These are phyloP conservation scores for Euclidia mi DNA, from an alignment of 2,888 invertebrate species.

Conservation along the genomic window DNA sequence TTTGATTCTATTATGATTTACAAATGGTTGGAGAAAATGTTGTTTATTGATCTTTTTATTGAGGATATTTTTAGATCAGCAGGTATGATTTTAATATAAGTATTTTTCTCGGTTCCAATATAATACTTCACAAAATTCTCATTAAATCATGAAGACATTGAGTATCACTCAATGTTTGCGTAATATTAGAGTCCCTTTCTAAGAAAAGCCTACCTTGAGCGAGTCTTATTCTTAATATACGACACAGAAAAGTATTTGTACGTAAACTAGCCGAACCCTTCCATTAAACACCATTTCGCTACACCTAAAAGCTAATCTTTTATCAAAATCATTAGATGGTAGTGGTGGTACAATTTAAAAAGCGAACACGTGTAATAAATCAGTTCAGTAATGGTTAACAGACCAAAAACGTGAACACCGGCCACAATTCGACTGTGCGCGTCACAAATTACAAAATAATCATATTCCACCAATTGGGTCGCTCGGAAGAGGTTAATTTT, in stretches of 20 bases:
- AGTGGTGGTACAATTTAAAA: constrained; percentile 34
- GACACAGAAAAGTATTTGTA: constrained; percentile 18
- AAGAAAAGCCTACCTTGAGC: constrained; percentile 19
- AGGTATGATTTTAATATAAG: too few species aligned
- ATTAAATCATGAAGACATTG: too few species aligned
- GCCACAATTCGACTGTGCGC: constrained; percentile 66
- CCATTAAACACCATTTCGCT: constrained; percentile 20
- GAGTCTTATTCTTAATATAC: constrained; percentile 22
- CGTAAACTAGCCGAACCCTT: constrained; percentile 17
- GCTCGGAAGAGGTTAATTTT: constrained; percentile 86
- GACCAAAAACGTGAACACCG: constrained; percentile 59
- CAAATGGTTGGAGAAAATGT: too few species aligned
- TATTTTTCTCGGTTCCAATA: too few species aligned
- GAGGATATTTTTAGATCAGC: too few species aligned
- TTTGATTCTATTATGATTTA: too few species aligned
- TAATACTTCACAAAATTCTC: constrained; percentile 3
- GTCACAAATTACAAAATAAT: constrained; percentile 85
- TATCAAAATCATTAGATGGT: constrained; percentile 30
- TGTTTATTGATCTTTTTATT: too few species aligned
- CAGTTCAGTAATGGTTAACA: constrained; percentile 48
- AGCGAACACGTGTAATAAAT: constrained; percentile 46
- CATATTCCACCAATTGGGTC: constrained; percentile 81
- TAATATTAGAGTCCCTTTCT: constrained; percentile 14
- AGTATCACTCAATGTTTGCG: constrained; percentile 13
- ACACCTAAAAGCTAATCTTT: constrained; percentile 17